Percentiles rank a stretch among this genome's conserved stretches.
Evolutionary conservation across 2,113 vertebrate genomes (phyloP).

Genomic region (Prionailurus bengalensis): DNA sequence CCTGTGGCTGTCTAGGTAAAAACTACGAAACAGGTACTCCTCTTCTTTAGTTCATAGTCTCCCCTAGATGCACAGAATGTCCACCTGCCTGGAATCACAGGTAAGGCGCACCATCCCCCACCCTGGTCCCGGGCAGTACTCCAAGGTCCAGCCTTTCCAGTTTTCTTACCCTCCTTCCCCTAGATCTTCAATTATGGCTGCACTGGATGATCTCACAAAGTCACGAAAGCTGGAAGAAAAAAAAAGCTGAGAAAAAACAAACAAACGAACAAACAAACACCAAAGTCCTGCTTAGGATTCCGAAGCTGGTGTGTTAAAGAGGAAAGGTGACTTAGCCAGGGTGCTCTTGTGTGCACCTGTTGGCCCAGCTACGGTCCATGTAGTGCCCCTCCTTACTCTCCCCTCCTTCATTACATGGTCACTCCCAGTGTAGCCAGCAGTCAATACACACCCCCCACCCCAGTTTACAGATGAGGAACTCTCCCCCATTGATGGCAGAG

Average conservation of each 20-base stretch:
- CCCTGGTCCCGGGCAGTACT: not conserved
- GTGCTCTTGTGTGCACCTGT: not conserved
- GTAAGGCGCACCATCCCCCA: not conserved
- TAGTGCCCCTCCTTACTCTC: not conserved
- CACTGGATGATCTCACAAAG: not conserved
- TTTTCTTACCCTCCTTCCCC: not conserved
- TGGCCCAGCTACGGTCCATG: not conserved
- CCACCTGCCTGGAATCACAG: not conserved
- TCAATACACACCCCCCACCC: not conserved
- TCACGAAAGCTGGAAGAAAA: not conserved
- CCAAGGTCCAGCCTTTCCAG: not conserved
- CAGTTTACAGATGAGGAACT: not conserved
- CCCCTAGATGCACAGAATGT: not conserved
- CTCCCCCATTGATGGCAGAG: rapidly evolving
- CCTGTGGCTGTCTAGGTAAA: not conserved
- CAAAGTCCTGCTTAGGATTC: not conserved
- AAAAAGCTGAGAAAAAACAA: not conserved
- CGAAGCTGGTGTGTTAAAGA: not conserved
- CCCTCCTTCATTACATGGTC: too few relatives aligned
- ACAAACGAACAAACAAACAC: too few relatives aligned
- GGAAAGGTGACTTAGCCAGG: not conserved
- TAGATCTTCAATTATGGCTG: not conserved
- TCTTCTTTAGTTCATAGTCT: not conserved
- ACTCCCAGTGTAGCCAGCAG: not conserved
- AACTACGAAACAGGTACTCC: not conserved